Base-by-base conservation (phyloP, 2,797 vertebrate species). In the Typhlichthys subterraneus region DNA sequence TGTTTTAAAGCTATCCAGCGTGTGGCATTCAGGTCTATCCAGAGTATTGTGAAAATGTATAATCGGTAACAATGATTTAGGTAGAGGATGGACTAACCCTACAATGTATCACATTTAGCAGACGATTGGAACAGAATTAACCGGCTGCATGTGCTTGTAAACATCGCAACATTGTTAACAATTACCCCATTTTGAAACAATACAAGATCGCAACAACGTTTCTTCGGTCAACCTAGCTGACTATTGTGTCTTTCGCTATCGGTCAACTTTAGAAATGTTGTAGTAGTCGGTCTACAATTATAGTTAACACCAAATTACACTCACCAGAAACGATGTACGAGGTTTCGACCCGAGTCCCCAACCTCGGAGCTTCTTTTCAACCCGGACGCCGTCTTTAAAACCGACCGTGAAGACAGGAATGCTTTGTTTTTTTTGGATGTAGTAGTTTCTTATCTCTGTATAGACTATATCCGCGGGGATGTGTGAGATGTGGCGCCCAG, bases 351-450 rank as follows among this genome's bases (percentile, higher is more conserved):
- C 59, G 86, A 79, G 75, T 90, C 90, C 90, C 90, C 86, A 75
- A 89, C 88, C 88, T 89, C 90, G 61, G 87, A 89, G 88, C 85
- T 84, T 87, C 88, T 88, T 70, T 76, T 86, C 83, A 84, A 85
- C 85, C 91, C 88, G 90, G 91, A 92, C 81, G 89, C 87, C 88
- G 91, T 91, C 85, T 85, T 89, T 81, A 63, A 67, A 67, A 71
- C 64, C 76, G 87, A 56, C 69, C 51, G 79, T 80, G 47, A 55
- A 77, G 57, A 65, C 11, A 72, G 58, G 23, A 58, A 62, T 72
- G 73, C 79, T 84, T 78, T 79, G 77, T 82, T 74, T 75, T 61
- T 69, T 61, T 69, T 70, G 59, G 59, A 14, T 67, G 78, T 53
- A 75, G 67, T 63, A 75, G 76, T 85, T 85, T 83, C 64, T 45